Percentiles rank a stretch among this genome's conserved stretches.
These are phyloP conservation scores for Pristionchus japonicus DNA, from an alignment of 2,888 invertebrate species.

Conservation along the genomic window DNA sequence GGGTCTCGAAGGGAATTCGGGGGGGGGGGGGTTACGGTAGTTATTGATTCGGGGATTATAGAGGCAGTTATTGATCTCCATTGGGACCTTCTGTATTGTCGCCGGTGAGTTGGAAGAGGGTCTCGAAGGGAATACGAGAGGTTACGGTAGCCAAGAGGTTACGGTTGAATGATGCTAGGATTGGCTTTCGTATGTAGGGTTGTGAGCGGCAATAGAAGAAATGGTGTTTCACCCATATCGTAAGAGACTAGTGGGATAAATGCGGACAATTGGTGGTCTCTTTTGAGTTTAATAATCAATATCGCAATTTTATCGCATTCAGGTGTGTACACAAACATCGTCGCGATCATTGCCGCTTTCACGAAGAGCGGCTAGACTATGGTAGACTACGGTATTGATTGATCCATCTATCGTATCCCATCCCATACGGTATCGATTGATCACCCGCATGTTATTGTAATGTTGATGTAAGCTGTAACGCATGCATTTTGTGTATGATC, in stretches of 20 bases:
- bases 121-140: neutral
- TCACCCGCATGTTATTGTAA: neutral
- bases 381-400: neutral
- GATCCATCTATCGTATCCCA: neutral
- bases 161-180: no score
- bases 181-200: neutral
- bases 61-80: slow-evolving; percentile 48
- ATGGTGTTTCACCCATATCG: neutral
- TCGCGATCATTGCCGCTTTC: slow-evolving; percentile 64
- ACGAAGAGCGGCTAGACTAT: neutral
- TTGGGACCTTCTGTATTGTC: slow-evolving; percentile 70
- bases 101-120: slow-evolving; percentile 49
- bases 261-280: neutral
- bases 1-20: neutral
- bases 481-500: neutral
- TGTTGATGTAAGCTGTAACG: neutral
- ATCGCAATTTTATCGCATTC: neutral
- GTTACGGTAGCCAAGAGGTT: slow-evolving; percentile 2
- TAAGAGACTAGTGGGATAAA: neutral
- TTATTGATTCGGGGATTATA: no score
- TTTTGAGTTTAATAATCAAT: neutral
- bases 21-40: neutral
- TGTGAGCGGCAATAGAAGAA: no score
- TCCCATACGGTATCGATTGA: neutral
- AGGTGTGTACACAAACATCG: slow-evolving; percentile 72